A percentile compares a stretch with the other conserved stretches of the same genome.
Conservation (phyloP, 2,797 vertebrate genomes). For the Siniperca undulata region DNA sequence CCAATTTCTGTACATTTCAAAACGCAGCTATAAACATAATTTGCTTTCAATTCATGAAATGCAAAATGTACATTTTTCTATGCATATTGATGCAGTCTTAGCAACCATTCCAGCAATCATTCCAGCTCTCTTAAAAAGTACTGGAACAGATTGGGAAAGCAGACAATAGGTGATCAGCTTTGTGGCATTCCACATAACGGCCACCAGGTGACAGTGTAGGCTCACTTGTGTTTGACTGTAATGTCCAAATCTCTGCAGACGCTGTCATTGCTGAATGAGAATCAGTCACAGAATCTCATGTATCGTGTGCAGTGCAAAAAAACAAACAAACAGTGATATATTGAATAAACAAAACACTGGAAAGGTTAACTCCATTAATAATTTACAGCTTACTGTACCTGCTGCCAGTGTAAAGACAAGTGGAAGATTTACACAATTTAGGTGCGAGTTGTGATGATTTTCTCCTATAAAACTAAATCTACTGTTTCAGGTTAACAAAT, state of each 20-base stretch:
- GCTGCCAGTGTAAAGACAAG: not conserved
- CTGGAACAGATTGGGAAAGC: not conserved
- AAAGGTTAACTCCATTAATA: slow-evolving; percentile 6
- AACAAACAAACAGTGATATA: slow-evolving; percentile 6
- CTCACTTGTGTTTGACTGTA: slow-evolving; percentile 6
- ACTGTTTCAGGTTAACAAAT: slow-evolving; percentile 5
- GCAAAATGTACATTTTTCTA: not conserved
- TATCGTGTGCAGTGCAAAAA: slow-evolving; percentile 3
- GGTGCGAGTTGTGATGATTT: not conserved
- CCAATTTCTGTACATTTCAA: not conserved
- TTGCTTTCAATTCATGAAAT: not conserved
- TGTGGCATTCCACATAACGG: not conserved
- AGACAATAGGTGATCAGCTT: not conserved
- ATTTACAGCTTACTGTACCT: not conserved
- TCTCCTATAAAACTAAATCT: not conserved
- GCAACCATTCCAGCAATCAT: not conserved
- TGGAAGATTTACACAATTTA: slow-evolving; percentile 1
- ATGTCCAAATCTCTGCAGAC: slow-evolving; percentile 40
- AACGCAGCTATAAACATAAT: not conserved
- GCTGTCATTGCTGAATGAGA: slow-evolving; percentile 32
- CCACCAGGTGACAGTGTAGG: slow-evolving; percentile 66
- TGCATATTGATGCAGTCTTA: not conserved
- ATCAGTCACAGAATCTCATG: slow-evolving; percentile 26
- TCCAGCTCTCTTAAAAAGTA: not conserved
- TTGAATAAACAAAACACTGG: not conserved